Conservation (phyloP, 2,113 vertebrate genomes). For the Phodopus roborovskii region DNA sequence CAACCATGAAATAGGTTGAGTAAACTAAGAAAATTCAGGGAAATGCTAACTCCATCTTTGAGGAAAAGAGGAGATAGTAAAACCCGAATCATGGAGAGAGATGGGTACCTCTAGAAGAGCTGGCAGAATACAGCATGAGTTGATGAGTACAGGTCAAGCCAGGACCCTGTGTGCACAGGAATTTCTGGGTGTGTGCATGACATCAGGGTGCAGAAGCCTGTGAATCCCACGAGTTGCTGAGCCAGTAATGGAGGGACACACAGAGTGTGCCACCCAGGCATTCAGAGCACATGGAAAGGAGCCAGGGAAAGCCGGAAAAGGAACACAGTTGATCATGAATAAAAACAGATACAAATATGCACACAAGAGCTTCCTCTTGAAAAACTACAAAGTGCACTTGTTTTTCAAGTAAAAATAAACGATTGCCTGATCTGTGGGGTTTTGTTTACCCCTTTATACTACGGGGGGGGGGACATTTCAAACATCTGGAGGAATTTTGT, state of each 20-base stretch:
- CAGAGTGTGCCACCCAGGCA: not conserved
- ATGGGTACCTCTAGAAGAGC: not conserved
- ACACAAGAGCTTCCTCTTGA: not conserved
- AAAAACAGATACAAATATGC: not conserved
- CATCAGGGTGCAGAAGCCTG: not conserved
- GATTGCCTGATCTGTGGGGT: not conserved
- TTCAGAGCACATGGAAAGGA: not conserved
- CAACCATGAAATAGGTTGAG: not conserved
- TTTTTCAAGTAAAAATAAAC: not conserved
- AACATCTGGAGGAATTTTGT: not conserved
- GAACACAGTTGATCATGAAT: not conserved
- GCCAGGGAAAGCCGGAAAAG: not conserved
- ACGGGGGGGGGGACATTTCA: not conserved
- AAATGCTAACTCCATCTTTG: not conserved
- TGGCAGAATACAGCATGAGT: not conserved
- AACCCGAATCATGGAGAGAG: not conserved
- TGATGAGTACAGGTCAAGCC: not conserved
- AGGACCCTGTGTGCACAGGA: no score
- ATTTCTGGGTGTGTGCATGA: not conserved
- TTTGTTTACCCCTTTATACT: not conserved
- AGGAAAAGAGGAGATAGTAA: constrained; percentile 23
- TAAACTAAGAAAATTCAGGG: not conserved
- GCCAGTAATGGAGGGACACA: not conserved
- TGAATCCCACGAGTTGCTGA: not conserved
- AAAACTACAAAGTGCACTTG: not conserved